Base-by-base conservation (phyloP, 2,113 vertebrate genomes). In the Aspidoscelis tigris region DNA sequence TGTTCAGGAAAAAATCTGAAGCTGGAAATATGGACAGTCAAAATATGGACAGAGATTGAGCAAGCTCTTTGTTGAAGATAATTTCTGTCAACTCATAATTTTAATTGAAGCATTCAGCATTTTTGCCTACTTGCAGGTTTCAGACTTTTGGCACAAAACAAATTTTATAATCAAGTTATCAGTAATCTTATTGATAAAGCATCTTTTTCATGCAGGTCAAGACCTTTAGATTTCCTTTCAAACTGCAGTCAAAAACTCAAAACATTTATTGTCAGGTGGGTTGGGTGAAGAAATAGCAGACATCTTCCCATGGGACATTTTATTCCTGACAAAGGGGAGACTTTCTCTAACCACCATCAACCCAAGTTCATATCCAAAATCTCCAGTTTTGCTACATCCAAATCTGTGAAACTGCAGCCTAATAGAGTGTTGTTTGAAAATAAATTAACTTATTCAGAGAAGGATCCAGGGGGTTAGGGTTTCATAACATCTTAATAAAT, bases 91-190 rank as follows among this genome's bases (percentile, higher is more conserved):
- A 84, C 14, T 77, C 14, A 18, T 79, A 78, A 79, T 44, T 47
- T 78, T 61, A 71, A 24, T 24, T 61, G 21, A 53, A 41, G 12
- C 12, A 14, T 73, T 79, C 43, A 85, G 26, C 73, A 80, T 73
- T 74, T 74, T 80, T 73, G n/a, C 70, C 75, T 82, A 58, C 58
- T 58, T 74, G n/a, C 44, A 65, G 69, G 70, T 26, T 85, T 74
- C 61, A 26, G 44, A 85, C n/a, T 50, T 79, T 16, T 72, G n/a
- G 41, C 64, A 12, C 47, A 78, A 6, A 44, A 69, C 66, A 76
- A 33, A 64, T 41, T 50, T 26, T 72, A 21, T 66, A 47, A 26
- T 61, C n/a, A 64, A 33, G 58, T 73, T 72, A 50, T 39, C 75
- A 78, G 75, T 68, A 71, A 69, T 72, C 26, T 10, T 77, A 70